Conservation (phyloP, 2,113 vertebrate genomes). For the Myodes glareolus region DNA sequence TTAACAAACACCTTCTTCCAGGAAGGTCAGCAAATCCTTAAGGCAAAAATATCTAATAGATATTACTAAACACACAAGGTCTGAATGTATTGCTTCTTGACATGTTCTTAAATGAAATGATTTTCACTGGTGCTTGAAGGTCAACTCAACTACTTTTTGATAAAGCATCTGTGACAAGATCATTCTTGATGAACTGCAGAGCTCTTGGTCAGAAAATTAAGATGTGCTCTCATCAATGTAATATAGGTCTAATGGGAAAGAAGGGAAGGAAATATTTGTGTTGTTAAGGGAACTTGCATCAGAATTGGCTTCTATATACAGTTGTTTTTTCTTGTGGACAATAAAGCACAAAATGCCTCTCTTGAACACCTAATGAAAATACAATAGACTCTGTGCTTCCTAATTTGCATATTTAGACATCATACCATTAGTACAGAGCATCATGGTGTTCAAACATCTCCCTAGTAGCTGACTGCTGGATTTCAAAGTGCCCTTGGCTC, state of each 20-base stretch:
- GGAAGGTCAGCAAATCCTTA: slow-evolving; percentile 81
- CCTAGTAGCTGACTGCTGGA: slow-evolving; percentile 55
- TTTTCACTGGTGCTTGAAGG: slow-evolving; percentile 82
- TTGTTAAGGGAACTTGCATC: neutral
- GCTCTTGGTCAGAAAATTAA: slow-evolving; percentile 65
- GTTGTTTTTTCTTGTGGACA: slow-evolving; percentile 59
- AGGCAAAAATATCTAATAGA: slow-evolving; percentile 78
- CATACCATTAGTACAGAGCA: slow-evolving; percentile 26
- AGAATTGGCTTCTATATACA: slow-evolving; percentile 13
- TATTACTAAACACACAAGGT: slow-evolving; percentile 77
- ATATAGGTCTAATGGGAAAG: slow-evolving; percentile 31
- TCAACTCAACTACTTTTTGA: slow-evolving; percentile 68
- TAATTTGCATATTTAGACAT: slow-evolving; percentile 66
- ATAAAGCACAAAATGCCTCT: slow-evolving; percentile 58
- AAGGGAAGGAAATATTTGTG: neutral
- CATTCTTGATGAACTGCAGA: slow-evolving; percentile 71
- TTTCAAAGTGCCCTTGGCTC: slow-evolving; percentile 73
- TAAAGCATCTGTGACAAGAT: slow-evolving; percentile 63
- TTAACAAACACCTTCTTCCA: slow-evolving; percentile 62
- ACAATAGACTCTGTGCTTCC: slow-evolving; percentile 1
- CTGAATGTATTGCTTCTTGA: slow-evolving; percentile 81
- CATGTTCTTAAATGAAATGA: slow-evolving; percentile 76
- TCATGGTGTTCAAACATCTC: slow-evolving; percentile 33
- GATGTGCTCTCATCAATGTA: slow-evolving; percentile 55
- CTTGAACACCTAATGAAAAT: slow-evolving; percentile 45